Base-by-base conservation (phyloP, 2,888 invertebrate species). In the Conops quadrifasciatus region DNA sequence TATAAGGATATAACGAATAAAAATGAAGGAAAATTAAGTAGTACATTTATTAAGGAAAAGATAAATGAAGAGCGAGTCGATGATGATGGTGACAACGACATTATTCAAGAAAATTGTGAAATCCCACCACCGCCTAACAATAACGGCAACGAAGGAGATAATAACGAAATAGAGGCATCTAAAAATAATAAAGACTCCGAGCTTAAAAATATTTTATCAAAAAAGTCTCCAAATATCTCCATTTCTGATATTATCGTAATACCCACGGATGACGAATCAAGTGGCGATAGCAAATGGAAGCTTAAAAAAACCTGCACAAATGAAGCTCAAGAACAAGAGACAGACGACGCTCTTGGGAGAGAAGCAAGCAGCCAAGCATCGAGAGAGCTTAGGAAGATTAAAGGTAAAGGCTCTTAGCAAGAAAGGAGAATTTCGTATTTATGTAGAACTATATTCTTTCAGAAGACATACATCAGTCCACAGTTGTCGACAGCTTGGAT, bases 181-280 rank as follows among this genome's bases (percentile, higher is more conserved):
- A 45, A 47, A 16, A 47, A 63, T 26, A 5, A 4, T 2, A 63
- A 63, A 21, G 63, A 62, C 2, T 15, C 15, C 5, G 45, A 45
- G 51, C 30, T 28, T 26, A 66, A 26, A 67, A 47, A 26, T 19
- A 13, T 28, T 15, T 2, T 19, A 16, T 7, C 59, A n/a, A 45
- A 49, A 45, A 67, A 77, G 51, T 63, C 71, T 13, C 73, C 77
- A 2, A 58, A 36, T 3, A 78, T 77, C 49, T 78, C 78, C 28
- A 76, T 71, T 64, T 78, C 78, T 0, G 80, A 80, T 71, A 77
- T 79, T 11, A 78, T 79, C 47, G 73, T 79, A n/a, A 79, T 79
- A 56, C 77, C 77, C 51, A 78, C 79, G 1, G 79, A 79, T 71
- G 76, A 79, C 24, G 79, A 79, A 62, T 78, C 78, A 2, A 77